Conservation (phyloP, 92 coral and sea anemone genomes). For the Montipora capitata region DNA sequence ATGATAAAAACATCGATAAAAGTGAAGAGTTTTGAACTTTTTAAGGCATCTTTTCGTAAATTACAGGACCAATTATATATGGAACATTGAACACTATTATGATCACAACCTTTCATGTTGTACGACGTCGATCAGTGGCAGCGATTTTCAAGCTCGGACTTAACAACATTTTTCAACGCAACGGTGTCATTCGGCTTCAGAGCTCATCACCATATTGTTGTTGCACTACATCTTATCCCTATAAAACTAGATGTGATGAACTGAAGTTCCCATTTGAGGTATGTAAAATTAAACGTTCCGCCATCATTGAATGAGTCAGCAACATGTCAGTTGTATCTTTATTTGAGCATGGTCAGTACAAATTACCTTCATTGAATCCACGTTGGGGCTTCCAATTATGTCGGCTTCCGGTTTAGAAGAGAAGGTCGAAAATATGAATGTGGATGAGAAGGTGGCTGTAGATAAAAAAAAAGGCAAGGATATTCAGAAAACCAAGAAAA, state of each 20-base stretch:
- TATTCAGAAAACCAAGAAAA: slow-evolving; percentile 73
- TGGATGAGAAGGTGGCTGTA: slow-evolving; percentile 73
- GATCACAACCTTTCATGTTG: slow-evolving; percentile 4
- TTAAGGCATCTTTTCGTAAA: neutral
- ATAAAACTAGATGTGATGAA: neutral
- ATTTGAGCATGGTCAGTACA: neutral
- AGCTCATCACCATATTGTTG: neutral
- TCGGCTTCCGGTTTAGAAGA: slow-evolving; percentile 59
- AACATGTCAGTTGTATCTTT: slow-evolving; percentile 28
- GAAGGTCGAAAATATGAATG: slow-evolving; percentile 77
- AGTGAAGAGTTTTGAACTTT: too few relatives aligned
- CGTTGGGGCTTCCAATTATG: slow-evolving; percentile 12
- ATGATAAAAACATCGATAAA: too few relatives aligned
- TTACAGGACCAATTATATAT: neutral
- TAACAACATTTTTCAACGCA: neutral
- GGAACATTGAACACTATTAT: slow-evolving; percentile 11
- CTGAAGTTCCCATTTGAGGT: slow-evolving; percentile 48
- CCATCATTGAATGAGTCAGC: slow-evolving; percentile 48
- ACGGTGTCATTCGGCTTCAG: slow-evolving; percentile 5
- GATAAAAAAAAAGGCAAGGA: slow-evolving; percentile 52
- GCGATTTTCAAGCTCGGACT: slow-evolving; percentile 11
- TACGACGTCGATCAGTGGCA: slow-evolving; percentile 10
- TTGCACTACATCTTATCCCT: slow-evolving; percentile 10
- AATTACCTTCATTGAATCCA: neutral
- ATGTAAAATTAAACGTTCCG: neutral